Evolutionary conservation across 2,113 vertebrate species (phyloP).

Genomic region (Oreochromis aureus): DNA sequence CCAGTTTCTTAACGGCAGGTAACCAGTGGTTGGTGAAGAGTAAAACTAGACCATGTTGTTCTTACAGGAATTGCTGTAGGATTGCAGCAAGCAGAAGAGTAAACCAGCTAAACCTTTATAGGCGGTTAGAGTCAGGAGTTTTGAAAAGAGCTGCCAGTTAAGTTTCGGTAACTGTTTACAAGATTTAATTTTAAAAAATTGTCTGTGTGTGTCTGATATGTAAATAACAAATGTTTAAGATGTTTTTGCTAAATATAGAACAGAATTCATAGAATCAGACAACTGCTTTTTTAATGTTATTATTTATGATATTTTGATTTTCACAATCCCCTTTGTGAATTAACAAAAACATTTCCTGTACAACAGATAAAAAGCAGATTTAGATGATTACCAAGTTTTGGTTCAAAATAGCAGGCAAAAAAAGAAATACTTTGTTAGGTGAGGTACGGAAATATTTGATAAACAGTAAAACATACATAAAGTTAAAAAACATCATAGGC

Average conservation of each 20-base stretch:
- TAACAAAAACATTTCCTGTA: fast-evolving
- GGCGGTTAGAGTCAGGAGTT: not conserved
- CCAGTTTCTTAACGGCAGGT: not conserved
- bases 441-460: not conserved
- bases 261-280: fast-evolving
- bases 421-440: not conserved
- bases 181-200: fast-evolving
- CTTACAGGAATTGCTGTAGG: not conserved
- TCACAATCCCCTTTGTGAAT: not conserved
- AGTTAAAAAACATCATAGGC: not conserved
- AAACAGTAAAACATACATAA: not conserved
- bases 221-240: not conserved
- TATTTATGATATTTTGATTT: not conserved
- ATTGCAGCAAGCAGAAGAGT: not conserved
- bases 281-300: not conserved
- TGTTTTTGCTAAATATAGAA: no score
- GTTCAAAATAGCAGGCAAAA: not conserved
- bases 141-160: not conserved
- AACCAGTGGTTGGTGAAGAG: not conserved
- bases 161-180: not conserved
- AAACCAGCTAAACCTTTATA: no score
- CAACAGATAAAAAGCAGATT: fast-evolving
- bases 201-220: not conserved
- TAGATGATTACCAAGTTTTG: not conserved
- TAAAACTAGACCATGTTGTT: not conserved